Evolutionary conservation across 2,113 vertebrate species (phyloP).

Genomic region (Pimephales promelas): DNA sequence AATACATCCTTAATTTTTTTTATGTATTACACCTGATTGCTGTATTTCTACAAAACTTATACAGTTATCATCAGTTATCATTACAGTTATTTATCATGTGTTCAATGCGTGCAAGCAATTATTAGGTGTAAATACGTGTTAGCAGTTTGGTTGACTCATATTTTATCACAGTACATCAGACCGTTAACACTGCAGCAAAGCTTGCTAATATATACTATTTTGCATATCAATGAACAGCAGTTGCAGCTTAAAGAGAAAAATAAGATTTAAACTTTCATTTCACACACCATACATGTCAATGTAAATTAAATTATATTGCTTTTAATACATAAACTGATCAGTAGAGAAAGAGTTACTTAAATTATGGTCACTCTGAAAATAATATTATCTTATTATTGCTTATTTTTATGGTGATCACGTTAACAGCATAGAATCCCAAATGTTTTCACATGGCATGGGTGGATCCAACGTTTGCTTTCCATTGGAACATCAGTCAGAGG

Average conservation of each 20-base stretch:
- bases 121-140: not conserved
- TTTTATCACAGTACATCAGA: not conserved
- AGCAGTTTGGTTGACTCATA: not conserved
- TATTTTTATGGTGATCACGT: not conserved
- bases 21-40: not conserved
- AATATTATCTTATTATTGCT: conserved; percentile 8
- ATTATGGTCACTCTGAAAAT: not conserved
- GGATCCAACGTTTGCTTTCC: not conserved
- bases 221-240: not conserved
- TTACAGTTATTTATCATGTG: no score
- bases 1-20: not conserved
- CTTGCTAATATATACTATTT: conserved; percentile 2
- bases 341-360: not conserved
- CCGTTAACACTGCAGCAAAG: not conserved
- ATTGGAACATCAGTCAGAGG: conserved; percentile 1
- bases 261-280: not conserved
- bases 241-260: not conserved
- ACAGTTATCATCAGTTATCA: no score
- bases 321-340: not conserved
- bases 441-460: not conserved
- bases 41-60: not conserved
- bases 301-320: not conserved
- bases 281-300: not conserved
- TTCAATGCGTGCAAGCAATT: not conserved
- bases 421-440: not conserved